A percentile compares a stretch with the other conserved stretches of the same genome.
phyloP scores from a whole-genome alignment of 2,113 vertebrate genomes.

The Mugil cephalus region DNA sequence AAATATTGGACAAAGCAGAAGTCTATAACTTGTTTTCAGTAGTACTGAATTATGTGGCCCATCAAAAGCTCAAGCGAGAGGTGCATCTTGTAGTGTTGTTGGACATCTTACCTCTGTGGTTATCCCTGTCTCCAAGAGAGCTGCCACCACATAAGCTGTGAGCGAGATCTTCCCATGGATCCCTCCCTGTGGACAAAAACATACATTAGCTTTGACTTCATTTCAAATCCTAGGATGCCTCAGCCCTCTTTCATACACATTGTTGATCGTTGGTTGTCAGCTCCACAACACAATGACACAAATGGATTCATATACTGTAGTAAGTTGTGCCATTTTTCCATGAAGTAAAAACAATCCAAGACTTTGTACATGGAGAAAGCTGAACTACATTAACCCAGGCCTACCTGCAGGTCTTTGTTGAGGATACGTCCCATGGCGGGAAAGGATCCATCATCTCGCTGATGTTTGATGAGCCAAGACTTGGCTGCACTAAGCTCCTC shows the following conservation, averaged over 20 bases:
- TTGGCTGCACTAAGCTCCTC: slow-evolving; percentile 90
- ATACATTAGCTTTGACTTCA: slow-evolving; percentile 8
- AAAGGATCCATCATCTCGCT: slow-evolving; percentile 91
- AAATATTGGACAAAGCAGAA: slow-evolving; percentile 5
- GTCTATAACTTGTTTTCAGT: neutral
- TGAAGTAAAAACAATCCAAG: too few species aligned
- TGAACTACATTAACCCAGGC: neutral
- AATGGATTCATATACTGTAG: too few species aligned
- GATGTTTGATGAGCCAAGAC: slow-evolving; percentile 92
- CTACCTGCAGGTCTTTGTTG: slow-evolving; percentile 95
- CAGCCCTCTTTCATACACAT: neutral
- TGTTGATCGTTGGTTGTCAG: neutral
- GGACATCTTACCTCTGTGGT: slow-evolving; percentile 86
- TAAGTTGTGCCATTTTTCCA: too few species aligned
- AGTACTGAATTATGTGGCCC: neutral
- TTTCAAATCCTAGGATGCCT: neutral
- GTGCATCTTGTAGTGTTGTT: neutral
- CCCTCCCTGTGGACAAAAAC: slow-evolving; percentile 85
- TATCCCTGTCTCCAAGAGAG: slow-evolving; percentile 92
- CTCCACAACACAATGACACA: too few species aligned
- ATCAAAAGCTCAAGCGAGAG: neutral
- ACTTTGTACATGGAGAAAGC: neutral
- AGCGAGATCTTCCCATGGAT: slow-evolving; percentile 92
- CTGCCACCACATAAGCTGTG: slow-evolving; percentile 92
- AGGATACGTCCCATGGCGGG: slow-evolving; percentile 92